Evolutionary conservation across 2,113 vertebrate species (phyloP).

Genomic region (Neolamprologus sp.): DNA sequence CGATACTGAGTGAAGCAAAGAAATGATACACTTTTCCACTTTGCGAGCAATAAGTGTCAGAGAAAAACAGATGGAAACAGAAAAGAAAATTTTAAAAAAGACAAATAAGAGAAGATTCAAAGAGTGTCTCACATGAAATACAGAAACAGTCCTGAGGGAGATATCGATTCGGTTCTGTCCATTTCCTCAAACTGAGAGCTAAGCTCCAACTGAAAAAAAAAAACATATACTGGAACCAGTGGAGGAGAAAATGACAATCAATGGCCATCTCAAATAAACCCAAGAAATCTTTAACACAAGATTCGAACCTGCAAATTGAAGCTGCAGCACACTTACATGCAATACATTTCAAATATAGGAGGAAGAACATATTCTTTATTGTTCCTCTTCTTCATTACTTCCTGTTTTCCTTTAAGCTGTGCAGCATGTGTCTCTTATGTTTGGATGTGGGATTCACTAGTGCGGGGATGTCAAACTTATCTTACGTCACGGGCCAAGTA

Average conservation of each 20-base stretch:
- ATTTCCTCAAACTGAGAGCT: constrained; percentile 8
- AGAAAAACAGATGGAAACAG: not conserved
- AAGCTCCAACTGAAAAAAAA: not conserved
- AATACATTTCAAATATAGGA: not conserved
- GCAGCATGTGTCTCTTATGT: not conserved
- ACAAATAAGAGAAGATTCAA: not conserved
- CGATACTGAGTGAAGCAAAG: not conserved
- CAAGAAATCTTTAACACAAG: not conserved
- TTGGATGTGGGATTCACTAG: not conserved
- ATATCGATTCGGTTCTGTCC: constrained; percentile 9
- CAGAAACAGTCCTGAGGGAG: not conserved
- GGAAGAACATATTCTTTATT: not conserved
- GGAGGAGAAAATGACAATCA: constrained; percentile 36
- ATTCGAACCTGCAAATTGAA: not conserved
- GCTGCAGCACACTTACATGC: not conserved
- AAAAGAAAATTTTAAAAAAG: not conserved
- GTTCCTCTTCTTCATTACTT: not conserved
- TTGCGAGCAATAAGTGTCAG: not conserved
- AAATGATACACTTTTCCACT: not conserved
- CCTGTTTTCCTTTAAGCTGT: not conserved
- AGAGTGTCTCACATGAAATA: not conserved
- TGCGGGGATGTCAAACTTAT: not conserved
- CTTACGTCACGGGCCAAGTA: not conserved
- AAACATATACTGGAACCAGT: not conserved
- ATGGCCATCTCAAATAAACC: constrained; percentile 3